phyloP scores from a whole-genome alignment of 2,888 invertebrate species.

The Lycocerus yunnanus region DNA sequence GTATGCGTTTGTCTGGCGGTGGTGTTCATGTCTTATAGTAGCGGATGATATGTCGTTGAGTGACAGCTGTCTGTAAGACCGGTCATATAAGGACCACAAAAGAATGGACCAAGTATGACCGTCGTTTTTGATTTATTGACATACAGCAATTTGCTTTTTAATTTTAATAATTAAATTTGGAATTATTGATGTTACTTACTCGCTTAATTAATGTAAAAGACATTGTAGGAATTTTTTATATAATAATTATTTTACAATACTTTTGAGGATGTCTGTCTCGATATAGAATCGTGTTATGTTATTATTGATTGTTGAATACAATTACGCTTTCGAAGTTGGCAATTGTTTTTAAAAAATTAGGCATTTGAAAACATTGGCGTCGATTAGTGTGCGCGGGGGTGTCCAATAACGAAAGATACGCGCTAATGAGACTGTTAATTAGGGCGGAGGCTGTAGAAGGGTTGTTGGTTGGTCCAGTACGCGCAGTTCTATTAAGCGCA shows the following conservation, averaged over 20 bases:
- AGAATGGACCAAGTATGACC: slow-evolving; percentile 48
- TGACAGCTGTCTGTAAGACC: slow-evolving; percentile 52
- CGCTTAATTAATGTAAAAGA: no score
- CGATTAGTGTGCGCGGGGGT: slow-evolving; percentile 31
- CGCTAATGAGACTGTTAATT: slow-evolving; percentile 51
- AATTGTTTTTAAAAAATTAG: neutral
- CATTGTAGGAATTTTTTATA: neutral
- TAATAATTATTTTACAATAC: neutral
- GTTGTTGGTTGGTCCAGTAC: slow-evolving; percentile 49
- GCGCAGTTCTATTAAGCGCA: slow-evolving; percentile 59
- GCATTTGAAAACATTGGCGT: slow-evolving; percentile 21
- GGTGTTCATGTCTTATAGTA: slow-evolving; percentile 39
- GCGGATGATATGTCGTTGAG: slow-evolving; percentile 54
- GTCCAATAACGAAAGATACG: slow-evolving; percentile 35
- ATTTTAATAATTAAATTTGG: neutral
- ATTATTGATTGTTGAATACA: neutral
- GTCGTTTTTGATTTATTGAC: slow-evolving; percentile 34
- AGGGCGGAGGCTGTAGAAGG: slow-evolving; percentile 54
- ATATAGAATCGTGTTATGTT: neutral
- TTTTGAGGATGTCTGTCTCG: neutral
- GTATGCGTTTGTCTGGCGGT: slow-evolving; percentile 31
- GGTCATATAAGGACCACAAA: slow-evolving; percentile 51
- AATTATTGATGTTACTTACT: no score
- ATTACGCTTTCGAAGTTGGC: neutral
- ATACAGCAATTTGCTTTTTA: slow-evolving; percentile 13